These are phyloP conservation scores for Trididemnum clinides DNA, from an alignment of 23 tunicate genomes.

Conservation along the genomic window DNA sequence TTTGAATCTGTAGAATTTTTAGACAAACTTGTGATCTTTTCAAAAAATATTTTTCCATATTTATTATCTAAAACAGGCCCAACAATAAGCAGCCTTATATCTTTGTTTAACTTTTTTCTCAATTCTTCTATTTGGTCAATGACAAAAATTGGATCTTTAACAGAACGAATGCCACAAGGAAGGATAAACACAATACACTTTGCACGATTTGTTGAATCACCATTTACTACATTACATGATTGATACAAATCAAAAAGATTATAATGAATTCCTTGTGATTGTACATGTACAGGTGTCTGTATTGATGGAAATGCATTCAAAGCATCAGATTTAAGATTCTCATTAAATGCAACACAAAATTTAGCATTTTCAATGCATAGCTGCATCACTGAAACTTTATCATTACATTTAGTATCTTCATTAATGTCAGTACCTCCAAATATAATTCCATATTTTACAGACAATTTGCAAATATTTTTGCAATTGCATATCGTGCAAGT, in stretches of 20 bases:
- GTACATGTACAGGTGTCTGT: slow-evolving; percentile 41
- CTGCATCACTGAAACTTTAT: slow-evolving; percentile 45
- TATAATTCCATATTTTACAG: slow-evolving; percentile 62
- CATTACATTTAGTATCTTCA: slow-evolving; percentile 48
- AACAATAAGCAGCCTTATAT: slow-evolving; percentile 69
- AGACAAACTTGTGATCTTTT: neutral
- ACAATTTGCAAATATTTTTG: neutral
- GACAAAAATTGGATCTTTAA: slow-evolving; percentile 79
- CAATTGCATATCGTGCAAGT: slow-evolving; percentile 35
- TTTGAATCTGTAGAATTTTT: neutral
- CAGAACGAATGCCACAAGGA: slow-evolving; percentile 73
- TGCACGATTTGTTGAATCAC: neutral
- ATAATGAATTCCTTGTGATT: slow-evolving; percentile 65
- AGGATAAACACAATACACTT: slow-evolving; percentile 42
- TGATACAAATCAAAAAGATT: neutral
- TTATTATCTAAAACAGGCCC: slow-evolving; percentile 56
- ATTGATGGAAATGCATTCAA: neutral
- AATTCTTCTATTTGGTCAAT: slow-evolving; percentile 33
- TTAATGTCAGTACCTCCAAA: slow-evolving; percentile 97
- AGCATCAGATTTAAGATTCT: slow-evolving; percentile 32
- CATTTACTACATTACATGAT: neutral
- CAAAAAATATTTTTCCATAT: slow-evolving; percentile 26
- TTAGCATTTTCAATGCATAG: slow-evolving; percentile 20
- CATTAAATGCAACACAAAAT: slow-evolving; percentile 72
- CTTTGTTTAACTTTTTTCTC: neutral